Conservation (phyloP, 2,888 invertebrate species). For the Heliconius ethilla region DNA sequence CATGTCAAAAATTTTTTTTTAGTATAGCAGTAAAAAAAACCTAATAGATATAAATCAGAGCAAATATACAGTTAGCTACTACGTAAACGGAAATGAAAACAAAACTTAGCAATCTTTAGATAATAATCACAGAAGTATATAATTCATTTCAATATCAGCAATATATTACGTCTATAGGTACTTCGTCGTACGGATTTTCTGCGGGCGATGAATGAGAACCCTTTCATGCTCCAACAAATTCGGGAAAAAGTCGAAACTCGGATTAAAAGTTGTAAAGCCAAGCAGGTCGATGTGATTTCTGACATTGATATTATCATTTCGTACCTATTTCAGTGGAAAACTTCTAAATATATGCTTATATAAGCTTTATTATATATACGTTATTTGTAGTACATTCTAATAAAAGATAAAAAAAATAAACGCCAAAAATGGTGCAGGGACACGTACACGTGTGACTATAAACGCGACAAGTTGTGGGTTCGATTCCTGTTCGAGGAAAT, state of each 20-base stretch:
- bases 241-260: constrained; percentile 58
- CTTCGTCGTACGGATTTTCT: constrained; percentile 72
- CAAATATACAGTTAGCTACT: neutral
- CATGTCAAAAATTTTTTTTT: too few relatives aligned
- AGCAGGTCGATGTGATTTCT: constrained; percentile 56
- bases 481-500: too few relatives aligned
- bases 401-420: too few relatives aligned
- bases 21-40: too few relatives aligned
- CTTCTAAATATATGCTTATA: neutral
- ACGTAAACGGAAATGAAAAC: neutral
- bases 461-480: too few relatives aligned
- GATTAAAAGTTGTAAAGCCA: constrained; percentile 53
- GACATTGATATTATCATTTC: constrained; percentile 10
- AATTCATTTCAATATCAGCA: constrained; percentile 38
- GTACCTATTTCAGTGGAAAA: constrained; percentile 7
- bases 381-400: too few relatives aligned
- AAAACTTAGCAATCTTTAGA: constrained; percentile 15
- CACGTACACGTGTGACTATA: too few relatives aligned
- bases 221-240: constrained; percentile 57
- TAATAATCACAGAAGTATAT: constrained; percentile 12
- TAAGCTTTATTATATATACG: neutral
- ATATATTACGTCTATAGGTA: constrained; percentile 53
- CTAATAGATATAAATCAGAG: too few relatives aligned
- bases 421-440: accelerated
- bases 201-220: constrained; percentile 68